Conservation (phyloP, 2,888 invertebrate genomes). For the Tachina grossa region DNA sequence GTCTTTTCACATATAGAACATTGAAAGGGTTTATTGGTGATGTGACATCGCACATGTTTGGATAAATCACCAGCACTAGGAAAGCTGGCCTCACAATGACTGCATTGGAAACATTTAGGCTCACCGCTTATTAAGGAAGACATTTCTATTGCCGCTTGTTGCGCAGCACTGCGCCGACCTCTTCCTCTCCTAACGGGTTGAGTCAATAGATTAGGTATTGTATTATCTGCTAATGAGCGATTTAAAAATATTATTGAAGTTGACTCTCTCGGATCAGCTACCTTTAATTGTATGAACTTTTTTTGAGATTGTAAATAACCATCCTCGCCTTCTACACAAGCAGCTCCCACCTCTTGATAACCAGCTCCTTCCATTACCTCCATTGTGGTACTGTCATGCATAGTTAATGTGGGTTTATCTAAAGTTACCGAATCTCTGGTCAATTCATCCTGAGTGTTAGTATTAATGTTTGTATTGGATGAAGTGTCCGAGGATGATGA, state of each 20-base stretch:
- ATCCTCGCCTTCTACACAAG: conserved; percentile 66
- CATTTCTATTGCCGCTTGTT: conserved; percentile 74
- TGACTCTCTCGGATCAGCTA: conserved; percentile 77
- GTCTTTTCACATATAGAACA: conserved; percentile 82
- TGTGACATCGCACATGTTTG: conserved; percentile 82
- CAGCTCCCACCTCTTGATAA: conserved; percentile 72
- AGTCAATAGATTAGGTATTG: conserved; percentile 8
- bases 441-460: conserved; percentile 74
- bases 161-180: conserved; percentile 77
- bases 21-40: conserved; percentile 82
- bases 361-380: conserved; percentile 67
- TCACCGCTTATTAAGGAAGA: conserved; percentile 72
- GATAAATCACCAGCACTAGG: conserved; percentile 83
- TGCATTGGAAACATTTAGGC: conserved; percentile 81
- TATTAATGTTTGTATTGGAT: conserved; percentile 60
- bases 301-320: conserved; percentile 54
- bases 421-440: conserved; percentile 51
- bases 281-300: conserved; percentile 70
- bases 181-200: conserved; percentile 76
- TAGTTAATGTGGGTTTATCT: conserved; percentile 25
- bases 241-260: conserved; percentile 78
- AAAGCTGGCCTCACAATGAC: conserved; percentile 82
- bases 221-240: conserved; percentile 60
- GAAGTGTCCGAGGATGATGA: conserved; percentile 67
- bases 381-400: conserved; percentile 53